A percentile compares a stretch with the other conserved stretches of the same genome.
These are phyloP conservation scores for Phylloscopus whistleri DNA, from an alignment of 2,113 vertebrate genomes.

Conservation along the genomic window DNA sequence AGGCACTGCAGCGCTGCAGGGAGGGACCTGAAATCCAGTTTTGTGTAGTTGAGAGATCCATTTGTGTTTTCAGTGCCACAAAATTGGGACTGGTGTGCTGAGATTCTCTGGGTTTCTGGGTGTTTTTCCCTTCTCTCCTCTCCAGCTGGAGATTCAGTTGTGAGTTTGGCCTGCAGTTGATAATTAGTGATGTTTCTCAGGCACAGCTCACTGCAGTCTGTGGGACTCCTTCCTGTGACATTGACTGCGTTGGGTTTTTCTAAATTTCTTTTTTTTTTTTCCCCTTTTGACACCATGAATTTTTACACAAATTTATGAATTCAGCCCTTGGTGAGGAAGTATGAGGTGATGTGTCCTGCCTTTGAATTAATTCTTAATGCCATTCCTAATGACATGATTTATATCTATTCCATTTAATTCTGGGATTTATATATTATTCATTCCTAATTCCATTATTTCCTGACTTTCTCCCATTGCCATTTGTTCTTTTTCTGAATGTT, in stretches of 20 bases:
- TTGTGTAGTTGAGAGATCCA: neutral
- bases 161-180: neutral
- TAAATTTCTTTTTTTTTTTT: neutral
- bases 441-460: neutral
- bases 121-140: neutral
- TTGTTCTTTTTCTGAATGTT: neutral
- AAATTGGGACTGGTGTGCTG: neutral
- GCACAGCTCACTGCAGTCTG: neutral
- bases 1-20: neutral
- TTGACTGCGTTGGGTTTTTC: neutral
- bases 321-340: neutral
- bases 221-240: neutral
- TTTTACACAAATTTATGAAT: neutral
- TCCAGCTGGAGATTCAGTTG: neutral
- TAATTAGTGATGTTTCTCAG: neutral
- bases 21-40: neutral
- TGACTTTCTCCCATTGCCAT: neutral
- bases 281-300: neutral
- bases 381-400: neutral
- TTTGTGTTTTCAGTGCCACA: neutral
- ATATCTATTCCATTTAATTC: neutral
- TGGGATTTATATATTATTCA: neutral
- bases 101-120: neutral
- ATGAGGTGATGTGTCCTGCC: too few relatives aligned
- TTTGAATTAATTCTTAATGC: neutral